Evolutionary conservation across 2,797 vertebrate species (phyloP).

Genomic region (Sebastes hubbsi): DNA sequence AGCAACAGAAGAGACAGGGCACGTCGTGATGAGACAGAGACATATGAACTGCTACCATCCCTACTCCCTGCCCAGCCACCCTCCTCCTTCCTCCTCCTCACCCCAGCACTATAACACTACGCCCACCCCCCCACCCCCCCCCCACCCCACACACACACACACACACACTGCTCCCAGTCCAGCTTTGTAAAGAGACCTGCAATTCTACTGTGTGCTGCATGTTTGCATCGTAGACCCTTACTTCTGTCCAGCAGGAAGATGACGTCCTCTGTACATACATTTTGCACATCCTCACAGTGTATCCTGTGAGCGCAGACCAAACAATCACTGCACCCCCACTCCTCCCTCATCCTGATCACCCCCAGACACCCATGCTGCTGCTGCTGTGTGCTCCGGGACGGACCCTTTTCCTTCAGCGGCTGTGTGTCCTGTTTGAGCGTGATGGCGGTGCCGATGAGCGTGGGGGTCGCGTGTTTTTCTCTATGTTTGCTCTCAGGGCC

Average conservation of each 20-base stretch:
- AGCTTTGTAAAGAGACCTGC: constrained; percentile 63
- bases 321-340: constrained; percentile 43
- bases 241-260: constrained; percentile 25
- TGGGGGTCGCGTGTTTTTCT: background rate
- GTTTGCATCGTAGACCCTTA: constrained; percentile 44
- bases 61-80: constrained; percentile 22
- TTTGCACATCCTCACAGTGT: constrained; percentile 65
- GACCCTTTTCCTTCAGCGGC: background rate
- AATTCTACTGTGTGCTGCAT: constrained; percentile 72
- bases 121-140: background rate
- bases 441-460: background rate
- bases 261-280: constrained; percentile 44
- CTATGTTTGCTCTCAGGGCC: constrained; percentile 55
- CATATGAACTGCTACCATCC: constrained; percentile 29
- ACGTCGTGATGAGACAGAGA: constrained; percentile 89
- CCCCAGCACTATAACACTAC: constrained; percentile 56
- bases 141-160: background rate
- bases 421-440: background rate
- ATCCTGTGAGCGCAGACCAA: constrained; percentile 64
- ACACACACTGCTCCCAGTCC: constrained; percentile 9
- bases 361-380: constrained; percentile 8
- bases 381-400: constrained; percentile 11
- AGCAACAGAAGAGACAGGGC: constrained; percentile 98
- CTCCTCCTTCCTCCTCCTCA: constrained; percentile 49
- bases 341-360: background rate